phyloP scores from a whole-genome alignment of 2,888 invertebrate species.

The Plagiodera versicolora region DNA sequence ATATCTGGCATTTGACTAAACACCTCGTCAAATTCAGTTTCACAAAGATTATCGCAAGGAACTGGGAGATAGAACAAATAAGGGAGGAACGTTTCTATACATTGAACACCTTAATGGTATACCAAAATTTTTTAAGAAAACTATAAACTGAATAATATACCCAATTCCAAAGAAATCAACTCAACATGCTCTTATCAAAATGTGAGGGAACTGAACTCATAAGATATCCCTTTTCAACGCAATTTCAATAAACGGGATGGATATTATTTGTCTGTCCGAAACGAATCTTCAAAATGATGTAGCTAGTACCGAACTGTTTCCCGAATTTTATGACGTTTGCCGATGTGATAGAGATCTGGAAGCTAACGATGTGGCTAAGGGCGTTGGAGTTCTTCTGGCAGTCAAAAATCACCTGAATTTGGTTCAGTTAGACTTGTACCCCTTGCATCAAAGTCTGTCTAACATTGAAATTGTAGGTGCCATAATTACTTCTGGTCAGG shows the following conservation, averaged over 20 bases:
- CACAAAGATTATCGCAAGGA: conserved; percentile 1
- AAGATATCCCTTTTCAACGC: conserved; percentile 2
- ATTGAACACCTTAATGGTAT: not conserved
- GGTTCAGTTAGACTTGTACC: conserved; percentile 2
- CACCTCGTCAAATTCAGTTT: too few species aligned
- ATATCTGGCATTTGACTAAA: not conserved
- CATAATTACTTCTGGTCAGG: not conserved
- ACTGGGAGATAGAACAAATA: conserved; percentile 6
- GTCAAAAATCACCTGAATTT: not conserved
- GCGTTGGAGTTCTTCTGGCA: conserved; percentile 2
- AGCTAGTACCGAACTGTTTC: conserved; percentile 5
- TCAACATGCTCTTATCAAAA: conserved; percentile 1
- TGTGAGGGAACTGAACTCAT: not conserved
- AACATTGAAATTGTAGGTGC: not conserved
- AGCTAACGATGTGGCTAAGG: conserved; percentile 1
- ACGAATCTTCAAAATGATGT: conserved; percentile 2
- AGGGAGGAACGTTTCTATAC: not conserved
- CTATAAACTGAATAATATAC: too few species aligned
- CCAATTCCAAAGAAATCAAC: conserved; percentile 4
- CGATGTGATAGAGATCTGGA: conserved; percentile 3
- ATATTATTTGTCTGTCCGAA: too few species aligned
- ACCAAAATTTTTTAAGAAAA: conserved; percentile 1
- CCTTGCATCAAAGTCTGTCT: not conserved
- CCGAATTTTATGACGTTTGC: not conserved
- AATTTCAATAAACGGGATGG: too few species aligned